phyloP scores from a whole-genome alignment of 2,113 vertebrate species.

The Cyphomyrus discorhynchus region DNA sequence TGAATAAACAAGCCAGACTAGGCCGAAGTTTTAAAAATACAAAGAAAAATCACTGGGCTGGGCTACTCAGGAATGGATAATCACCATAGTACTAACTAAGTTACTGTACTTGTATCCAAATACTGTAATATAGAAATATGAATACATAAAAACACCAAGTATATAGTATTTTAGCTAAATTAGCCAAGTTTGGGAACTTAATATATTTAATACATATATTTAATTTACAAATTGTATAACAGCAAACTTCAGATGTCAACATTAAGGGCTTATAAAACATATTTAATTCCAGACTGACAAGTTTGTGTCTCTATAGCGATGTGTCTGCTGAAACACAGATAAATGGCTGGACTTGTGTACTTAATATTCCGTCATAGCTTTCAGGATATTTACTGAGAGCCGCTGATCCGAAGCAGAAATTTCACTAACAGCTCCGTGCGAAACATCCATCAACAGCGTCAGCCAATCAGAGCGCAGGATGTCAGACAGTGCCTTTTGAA shows the following conservation, averaged over 20 bases:
- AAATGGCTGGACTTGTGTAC: not conserved
- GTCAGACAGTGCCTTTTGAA: not conserved
- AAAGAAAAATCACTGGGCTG: not conserved
- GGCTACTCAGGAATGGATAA: not conserved
- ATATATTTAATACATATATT: not conserved
- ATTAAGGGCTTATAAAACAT: not conserved
- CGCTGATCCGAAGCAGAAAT: not conserved
- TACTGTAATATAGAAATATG: not conserved
- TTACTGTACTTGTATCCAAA: not conserved
- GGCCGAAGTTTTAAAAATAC: not conserved
- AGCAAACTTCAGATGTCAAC: not conserved
- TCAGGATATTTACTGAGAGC: not conserved
- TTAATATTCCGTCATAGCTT: not conserved
- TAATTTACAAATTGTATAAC: not conserved
- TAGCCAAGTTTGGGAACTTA: not conserved
- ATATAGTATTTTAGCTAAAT: not conserved
- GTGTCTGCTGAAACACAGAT: not conserved
- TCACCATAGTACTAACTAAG: not conserved
- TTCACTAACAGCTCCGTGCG: not conserved
- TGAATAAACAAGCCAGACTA: not conserved
- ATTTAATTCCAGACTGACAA: not conserved
- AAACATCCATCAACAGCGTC: not conserved
- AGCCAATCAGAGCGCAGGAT: not conserved
- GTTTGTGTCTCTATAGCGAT: not conserved
- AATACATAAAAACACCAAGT: not conserved